Evolutionary conservation across 2,113 vertebrate species (phyloP), one percentile per base, ranked within the genome.

Genomic region (Syngnathus scovelli): DNA sequence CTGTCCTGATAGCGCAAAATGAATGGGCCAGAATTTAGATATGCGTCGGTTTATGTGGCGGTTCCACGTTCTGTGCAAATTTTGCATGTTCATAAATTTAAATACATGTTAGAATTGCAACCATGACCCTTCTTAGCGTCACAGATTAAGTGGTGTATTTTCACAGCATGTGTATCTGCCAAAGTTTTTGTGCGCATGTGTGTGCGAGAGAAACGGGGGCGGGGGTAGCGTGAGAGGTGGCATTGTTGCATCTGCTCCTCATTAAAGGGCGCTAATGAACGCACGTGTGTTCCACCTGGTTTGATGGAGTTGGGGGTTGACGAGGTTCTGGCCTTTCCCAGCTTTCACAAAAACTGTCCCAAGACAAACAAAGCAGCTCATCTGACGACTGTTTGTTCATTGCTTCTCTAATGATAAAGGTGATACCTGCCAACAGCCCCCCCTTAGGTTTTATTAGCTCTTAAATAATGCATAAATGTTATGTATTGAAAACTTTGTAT

Each of bases 191-290:
- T 58, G 48, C 61, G 62, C 59, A 23, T 67, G 7, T 76, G 75
- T 78, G 16, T 11, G 62, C 69, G 71, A 54, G 60, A 41, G 76
- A 39, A 43, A 52, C 1, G 1, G 43, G 4, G 44, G 5, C 49
- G 64, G 74, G 0, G 21, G 56, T 74, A 64, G 68, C 71, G 74
- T 39, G 77, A 74, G 73, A 78, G 73, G 76, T 67, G 7, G 80
- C 70, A 76, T 78, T 86, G 87, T 86, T 90, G 83, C 88, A 90
- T 89, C 88, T 90, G 90, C 85, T 89, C 86, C 83, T 91, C 84
- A 87, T 90, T 87, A 89, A 85, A 84, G 80, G 83, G 87, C 78
- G 86, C 88, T 90, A 91, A 91, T 90, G 86, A 90, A 90, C 74
- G 77, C 83, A 89, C 59, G 84, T 87, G 87, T 83, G 83, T 83